These are phyloP conservation scores for Amblyopsis rosae DNA, from an alignment of 2,113 vertebrate genomes.

Conservation along the genomic window DNA sequence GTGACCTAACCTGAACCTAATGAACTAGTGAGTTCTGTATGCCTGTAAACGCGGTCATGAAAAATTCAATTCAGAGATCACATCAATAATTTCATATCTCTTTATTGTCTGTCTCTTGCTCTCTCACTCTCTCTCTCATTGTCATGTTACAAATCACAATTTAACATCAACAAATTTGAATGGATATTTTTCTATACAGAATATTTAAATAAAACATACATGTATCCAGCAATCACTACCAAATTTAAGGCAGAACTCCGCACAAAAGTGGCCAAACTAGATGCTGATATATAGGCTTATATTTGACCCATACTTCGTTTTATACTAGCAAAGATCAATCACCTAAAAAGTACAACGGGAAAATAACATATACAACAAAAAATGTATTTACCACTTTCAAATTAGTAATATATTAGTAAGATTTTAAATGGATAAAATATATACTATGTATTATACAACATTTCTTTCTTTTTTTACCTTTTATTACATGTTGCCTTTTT, in stretches of 20 bases:
- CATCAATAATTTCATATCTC: constrained; percentile 6
- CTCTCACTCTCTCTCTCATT: constrained; percentile 14
- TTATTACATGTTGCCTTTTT: constrained; percentile 73
- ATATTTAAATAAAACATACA: constrained; percentile 60
- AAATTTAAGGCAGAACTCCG: constrained; percentile 71
- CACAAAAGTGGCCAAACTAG: constrained; percentile 62
- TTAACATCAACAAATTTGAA: constrained; percentile 61
- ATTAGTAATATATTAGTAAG: constrained; percentile 72
- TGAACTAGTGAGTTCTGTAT: too few species aligned
- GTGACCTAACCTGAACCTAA: too few species aligned
- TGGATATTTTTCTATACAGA: constrained; percentile 46
- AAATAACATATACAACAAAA: constrained; percentile 64
- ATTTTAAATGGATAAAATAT: constrained; percentile 77
- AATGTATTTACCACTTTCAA: constrained; percentile 53
- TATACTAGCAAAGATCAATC: constrained; percentile 63
- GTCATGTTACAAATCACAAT: constrained; percentile 61
- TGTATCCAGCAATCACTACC: constrained; percentile 59
- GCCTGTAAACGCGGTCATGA: too few species aligned
- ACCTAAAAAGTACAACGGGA: constrained; percentile 52
- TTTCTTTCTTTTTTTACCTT: constrained; percentile 50
- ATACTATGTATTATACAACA: constrained; percentile 71
- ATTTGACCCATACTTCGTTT: constrained; percentile 56
- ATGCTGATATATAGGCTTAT: constrained; percentile 46
- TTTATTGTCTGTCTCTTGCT: constrained; percentile 58
- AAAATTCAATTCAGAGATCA: constrained; percentile 13